Evolutionary conservation across 2,113 vertebrate species (phyloP), one percentile per base, ranked within the genome.

Genomic region (Rousettus leschenaultii): DNA sequence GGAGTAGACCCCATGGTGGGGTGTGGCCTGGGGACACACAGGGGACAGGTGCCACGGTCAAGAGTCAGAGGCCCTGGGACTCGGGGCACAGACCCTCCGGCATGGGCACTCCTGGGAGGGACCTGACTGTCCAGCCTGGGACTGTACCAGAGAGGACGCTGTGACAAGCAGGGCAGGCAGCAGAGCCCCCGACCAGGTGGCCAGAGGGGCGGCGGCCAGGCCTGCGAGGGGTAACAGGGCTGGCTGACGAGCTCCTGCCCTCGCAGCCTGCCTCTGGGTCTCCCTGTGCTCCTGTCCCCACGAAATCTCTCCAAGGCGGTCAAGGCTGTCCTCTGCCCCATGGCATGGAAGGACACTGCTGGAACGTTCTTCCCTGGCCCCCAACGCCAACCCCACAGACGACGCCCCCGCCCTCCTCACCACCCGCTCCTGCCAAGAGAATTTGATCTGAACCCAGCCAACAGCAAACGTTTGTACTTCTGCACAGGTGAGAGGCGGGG

Each of bases 1-100:
- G 0, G 99, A 99, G 93, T 99, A 99, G 89, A 99, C 99, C 4
- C 99, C 99, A 0, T 99, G 99, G 89, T 99, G 99, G 0, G 99
- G 99, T 0, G 99, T 99, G 40, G 99, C 99, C 99, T 99, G 74
- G 38, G 30, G 43, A 87, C 0, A 97, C 75, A 45, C 2, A 4
- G 43, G 28, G 89, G 55, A 66, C 66, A n/a, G 65, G 38, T 12
- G 16, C 3, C 16, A 19, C 14, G 0, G 7, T 71, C 21, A 57
- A 68, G 19, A 8, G 22, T 77, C 38, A 53, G 38, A 68, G 28
- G n/a, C 6, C 35, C 18, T 7, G 35, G 59, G 22, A 33, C 57
- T 13, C 30, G 7, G 16, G 73, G 21, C 33, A 38, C 43, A 38
- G 24, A 19, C 13, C 66, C 75, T 26, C 1, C 1, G 0, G 43